phyloP scores from a whole-genome alignment of 2,113 vertebrate genomes.

The Promerops cafer region DNA sequence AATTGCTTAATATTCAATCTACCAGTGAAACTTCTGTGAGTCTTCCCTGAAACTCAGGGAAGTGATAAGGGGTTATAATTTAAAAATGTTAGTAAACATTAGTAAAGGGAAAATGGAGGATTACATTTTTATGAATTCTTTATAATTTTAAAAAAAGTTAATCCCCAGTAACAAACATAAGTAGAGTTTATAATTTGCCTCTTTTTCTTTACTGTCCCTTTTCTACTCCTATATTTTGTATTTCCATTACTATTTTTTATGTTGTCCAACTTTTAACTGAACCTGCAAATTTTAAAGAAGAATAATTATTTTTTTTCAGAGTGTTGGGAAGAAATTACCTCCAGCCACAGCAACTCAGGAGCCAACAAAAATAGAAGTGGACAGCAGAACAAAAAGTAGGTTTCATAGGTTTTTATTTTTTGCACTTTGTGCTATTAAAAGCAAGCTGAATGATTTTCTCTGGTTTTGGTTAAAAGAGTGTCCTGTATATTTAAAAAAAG shows the following conservation, averaged over 20 bases:
- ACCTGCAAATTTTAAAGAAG: conserved; percentile 33
- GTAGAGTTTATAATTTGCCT: background rate
- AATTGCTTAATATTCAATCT: background rate
- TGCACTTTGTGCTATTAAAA: background rate
- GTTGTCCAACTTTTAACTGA: background rate
- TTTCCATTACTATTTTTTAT: background rate
- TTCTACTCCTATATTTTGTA: background rate
- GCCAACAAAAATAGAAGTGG: conserved; percentile 85
- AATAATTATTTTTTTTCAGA: conserved; percentile 64
- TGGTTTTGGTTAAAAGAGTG: background rate
- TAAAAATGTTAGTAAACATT: background rate
- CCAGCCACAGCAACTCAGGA: conserved; percentile 74
- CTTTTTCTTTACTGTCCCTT: background rate
- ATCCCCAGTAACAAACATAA: background rate
- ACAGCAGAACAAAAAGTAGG: conserved; percentile 88
- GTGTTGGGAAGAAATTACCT: conserved; percentile 81
- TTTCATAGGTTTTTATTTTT: conserved; percentile 35
- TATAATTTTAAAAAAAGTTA: background rate
- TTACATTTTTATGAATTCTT: background rate
- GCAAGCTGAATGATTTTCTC: background rate
- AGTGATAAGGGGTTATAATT: background rate
- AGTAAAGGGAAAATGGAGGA: background rate
- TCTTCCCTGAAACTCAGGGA: background rate
- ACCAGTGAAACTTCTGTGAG: background rate
- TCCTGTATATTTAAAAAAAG: background rate